phyloP scores from a whole-genome alignment of 2,113 vertebrate genomes.

The Eulacestoma nigropectus region DNA sequence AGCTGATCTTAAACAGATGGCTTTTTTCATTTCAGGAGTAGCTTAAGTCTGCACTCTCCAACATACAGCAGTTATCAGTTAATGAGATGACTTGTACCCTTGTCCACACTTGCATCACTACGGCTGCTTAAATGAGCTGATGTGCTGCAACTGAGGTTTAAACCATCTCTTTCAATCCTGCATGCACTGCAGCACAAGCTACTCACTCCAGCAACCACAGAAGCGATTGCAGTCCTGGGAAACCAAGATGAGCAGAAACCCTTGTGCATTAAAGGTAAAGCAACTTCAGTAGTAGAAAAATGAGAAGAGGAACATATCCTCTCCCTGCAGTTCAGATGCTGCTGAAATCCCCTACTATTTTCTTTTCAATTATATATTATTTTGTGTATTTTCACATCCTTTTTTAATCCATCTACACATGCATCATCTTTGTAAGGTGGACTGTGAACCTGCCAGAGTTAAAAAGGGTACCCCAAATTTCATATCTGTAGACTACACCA shows the following conservation, averaged over 20 bases:
- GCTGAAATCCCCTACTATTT: not conserved
- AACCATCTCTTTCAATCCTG: slow-evolving; percentile 18
- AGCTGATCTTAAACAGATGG: slow-evolving; percentile 33
- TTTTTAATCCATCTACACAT: not conserved
- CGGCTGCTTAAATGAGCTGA: not conserved
- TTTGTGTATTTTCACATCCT: not conserved
- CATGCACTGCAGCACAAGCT: slow-evolving; percentile 42
- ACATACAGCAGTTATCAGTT: slow-evolving; percentile 51
- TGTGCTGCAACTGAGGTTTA: slow-evolving; percentile 45
- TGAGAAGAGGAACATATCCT: not conserved
- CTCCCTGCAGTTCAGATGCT: not conserved
- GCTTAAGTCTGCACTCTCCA: slow-evolving; percentile 10
- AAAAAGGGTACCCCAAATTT: not conserved
- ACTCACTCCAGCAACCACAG: slow-evolving; percentile 37
- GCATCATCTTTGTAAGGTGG: not conserved
- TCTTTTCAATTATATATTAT: not conserved
- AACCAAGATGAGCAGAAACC: slow-evolving; percentile 27
- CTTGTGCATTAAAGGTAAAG: not conserved
- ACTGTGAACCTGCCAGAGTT: not conserved
- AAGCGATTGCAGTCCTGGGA: not conserved
- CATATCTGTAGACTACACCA: not conserved
- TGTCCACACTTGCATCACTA: slow-evolving; percentile 49
- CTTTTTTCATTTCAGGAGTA: slow-evolving; percentile 19
- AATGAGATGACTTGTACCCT: slow-evolving; percentile 50
- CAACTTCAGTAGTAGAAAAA: not conserved